Base-by-base conservation (phyloP, 2,113 vertebrate species). In the Chauna torquata region DNA sequence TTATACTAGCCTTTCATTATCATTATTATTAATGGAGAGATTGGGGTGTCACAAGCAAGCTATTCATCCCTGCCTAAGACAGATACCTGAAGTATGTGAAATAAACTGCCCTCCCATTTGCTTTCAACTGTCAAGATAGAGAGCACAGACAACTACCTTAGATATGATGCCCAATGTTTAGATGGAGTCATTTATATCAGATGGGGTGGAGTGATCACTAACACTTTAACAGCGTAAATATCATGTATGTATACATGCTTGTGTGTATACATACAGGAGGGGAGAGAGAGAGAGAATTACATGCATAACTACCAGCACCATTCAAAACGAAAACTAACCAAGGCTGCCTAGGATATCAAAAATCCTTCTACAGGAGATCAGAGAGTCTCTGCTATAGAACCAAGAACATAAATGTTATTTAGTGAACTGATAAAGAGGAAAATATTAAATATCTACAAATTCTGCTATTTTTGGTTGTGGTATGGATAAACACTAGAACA, bases 211-310 rank as follows among this genome's bases (percentile, higher is more conserved):
- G 11, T n/a, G 47, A 75, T 30, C 75, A 59, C 42, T 61, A 42
- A 11, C 18, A 68, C 58, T 83, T 71, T 17, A 66, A 80, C 24
- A 62, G 11, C 4, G n/a, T 6, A n/a, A 13, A 38, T 3, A 40
- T 11, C 3, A 6, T 27, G 6, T 2, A 4, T 8, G 6, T 3
- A n/a, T 8, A 14, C 2, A 27, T 9, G 24, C 3, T 1, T 20
- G 23, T 69, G 16, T 9, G 3, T 13, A 25, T 15, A 12, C 9
- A 40, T 13, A 22, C 42, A 23, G 34, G 23, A 12, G 40, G 14
- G 45, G 22, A 68, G 9, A 34, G 22, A 69, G 44, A 24, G 16
- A n/a, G 44, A 34, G 32, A n/a, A 69, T 16, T 11, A 69, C 22
- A 34, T 16, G 66, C 36, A 62, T 17, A 62, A 50, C 9, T 27